Conservation (phyloP, 2,113 vertebrate genomes). For the Sebastes fasciatus region DNA sequence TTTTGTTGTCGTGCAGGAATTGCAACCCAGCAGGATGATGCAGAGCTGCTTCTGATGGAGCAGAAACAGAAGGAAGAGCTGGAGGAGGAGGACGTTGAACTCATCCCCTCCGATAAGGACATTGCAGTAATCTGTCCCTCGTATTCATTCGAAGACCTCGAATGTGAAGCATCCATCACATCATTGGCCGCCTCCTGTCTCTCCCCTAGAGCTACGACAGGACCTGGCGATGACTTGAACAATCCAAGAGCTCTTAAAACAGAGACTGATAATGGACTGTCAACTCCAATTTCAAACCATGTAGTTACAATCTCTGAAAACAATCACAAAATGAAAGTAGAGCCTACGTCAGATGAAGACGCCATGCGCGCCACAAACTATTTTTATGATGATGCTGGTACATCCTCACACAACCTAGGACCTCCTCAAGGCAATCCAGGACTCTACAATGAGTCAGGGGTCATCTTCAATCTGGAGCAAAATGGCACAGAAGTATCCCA, state of each 20-base stretch:
- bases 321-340: conserved; percentile 38
- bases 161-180: conserved; percentile 15
- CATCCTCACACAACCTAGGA: conserved; percentile 2
- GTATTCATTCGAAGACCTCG: conserved; percentile 18
- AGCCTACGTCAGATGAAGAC: conserved; percentile 19
- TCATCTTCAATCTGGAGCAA: conserved; percentile 10
- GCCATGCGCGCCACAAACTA: background rate
- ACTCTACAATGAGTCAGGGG: background rate
- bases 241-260: background rate
- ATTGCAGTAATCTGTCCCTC: background rate
- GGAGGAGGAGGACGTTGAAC: background rate
- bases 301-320: background rate
- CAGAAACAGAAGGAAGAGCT: conserved; percentile 18
- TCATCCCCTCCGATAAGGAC: conserved; percentile 20
- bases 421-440: background rate
- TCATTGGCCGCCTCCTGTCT: conserved; percentile 11
- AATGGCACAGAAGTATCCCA: background rate
- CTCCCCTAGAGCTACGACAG: background rate
- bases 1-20: conserved; percentile 29
- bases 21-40: background rate
- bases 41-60: background rate
- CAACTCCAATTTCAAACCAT: background rate
- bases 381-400: background rate
- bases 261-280: background rate
- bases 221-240: background rate